Evolutionary conservation across 2,888 invertebrate species (phyloP).

Genomic region (Heliothis peltigera): DNA sequence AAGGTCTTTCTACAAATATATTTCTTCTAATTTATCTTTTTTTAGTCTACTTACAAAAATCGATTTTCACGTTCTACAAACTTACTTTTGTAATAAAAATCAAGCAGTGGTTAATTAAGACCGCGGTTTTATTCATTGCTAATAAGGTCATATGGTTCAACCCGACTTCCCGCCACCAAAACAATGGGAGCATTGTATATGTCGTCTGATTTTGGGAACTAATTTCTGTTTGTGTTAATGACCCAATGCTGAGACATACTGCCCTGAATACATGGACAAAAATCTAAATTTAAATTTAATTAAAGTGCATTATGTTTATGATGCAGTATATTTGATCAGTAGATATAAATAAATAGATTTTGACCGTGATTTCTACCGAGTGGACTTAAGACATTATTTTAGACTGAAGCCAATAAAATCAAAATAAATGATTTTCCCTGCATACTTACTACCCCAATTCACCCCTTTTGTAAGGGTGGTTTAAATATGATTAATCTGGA

Average conservation of each 20-base stretch:
- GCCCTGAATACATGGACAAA: conserved; percentile 55
- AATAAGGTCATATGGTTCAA: conserved; percentile 65
- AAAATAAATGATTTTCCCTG: too few species aligned
- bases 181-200: conserved; percentile 70
- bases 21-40: not conserved
- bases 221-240: conserved; percentile 61
- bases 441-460: too few species aligned
- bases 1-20: too few species aligned
- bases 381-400: too few species aligned
- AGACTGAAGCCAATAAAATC: too few species aligned
- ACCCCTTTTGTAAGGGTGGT: too few species aligned
- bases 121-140: conserved; percentile 22
- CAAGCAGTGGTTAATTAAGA: conserved; percentile 22
- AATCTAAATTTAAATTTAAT: not conserved
- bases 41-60: not conserved
- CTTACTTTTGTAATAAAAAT: conserved; percentile 21
- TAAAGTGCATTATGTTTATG: not conserved
- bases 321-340: not conserved
- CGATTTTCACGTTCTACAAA: not conserved
- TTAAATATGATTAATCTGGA: too few species aligned
- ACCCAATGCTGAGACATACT: conserved; percentile 55
- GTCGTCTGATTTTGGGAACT: conserved; percentile 62
- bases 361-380: too few species aligned
- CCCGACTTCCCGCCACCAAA: conserved; percentile 63
- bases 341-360: too few species aligned